Evolutionary conservation across 1,140 invertebrate species (phyloP), one percentile per base, ranked within the genome.

Genomic region (Galendromus occidentalis): DNA sequence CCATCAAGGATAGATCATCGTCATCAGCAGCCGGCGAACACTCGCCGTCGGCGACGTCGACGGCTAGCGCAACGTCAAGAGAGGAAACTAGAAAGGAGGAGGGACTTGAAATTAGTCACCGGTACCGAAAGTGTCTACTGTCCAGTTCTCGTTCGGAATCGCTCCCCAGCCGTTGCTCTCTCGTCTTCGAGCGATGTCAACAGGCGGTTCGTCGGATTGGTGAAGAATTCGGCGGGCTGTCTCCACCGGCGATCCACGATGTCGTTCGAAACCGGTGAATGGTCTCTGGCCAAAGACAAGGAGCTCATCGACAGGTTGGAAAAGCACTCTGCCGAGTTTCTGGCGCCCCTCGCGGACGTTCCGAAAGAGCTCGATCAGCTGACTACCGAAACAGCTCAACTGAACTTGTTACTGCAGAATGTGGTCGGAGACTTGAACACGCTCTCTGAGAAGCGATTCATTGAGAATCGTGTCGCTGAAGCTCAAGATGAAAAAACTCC

Each of bases 371-470:
- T 59, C 51, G 51, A 59, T 17, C 51, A 59, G 51, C 51, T 59
- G 1, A 22, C 51, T 25, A 59, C 51, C 51, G 51, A 59, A 59
- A 59, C 17, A 17, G 51, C 51, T 9, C 25, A 59, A 22, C 6
- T 59, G 14, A 59, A 59, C 33, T 33, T 59, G 20, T 20, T 59
- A 9, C 25, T 59, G 17, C 51, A 33, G 25, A 59, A 59, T 25
- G 51, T 59, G 51, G 25, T 25, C 25, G 51, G 51, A 1, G 51
- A 59, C 33, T 9, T 59, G 33, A 59, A 59, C 33, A 33, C 51
- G 25, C 33, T 59, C 25, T 59, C 51, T 17, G 51, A 59, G 9
- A 59, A 59, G 51, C 51, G 51, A 17, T 59, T 59, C 51, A 25
- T 59, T 33, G 51, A 59, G 51, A 59, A 59, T 59, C 51, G 51